Conservation (phyloP, 1,140 invertebrate genomes). For the Reticulitermes speratus region DNA sequence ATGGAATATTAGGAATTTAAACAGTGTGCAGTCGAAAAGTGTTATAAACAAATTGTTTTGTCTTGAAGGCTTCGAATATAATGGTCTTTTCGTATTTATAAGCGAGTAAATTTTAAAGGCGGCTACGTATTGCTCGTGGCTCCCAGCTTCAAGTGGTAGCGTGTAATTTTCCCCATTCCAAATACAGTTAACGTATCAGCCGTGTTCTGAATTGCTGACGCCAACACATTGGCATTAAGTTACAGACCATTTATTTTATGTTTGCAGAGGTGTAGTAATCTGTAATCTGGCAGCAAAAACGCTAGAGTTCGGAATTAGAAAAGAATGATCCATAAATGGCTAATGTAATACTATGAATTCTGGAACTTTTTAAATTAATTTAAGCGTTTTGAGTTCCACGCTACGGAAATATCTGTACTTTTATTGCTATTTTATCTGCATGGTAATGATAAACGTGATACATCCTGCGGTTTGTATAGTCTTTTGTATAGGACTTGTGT, state of each 20-base stretch:
- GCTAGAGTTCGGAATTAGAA: neutral
- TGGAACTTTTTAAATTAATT: too few species aligned
- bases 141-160: neutral
- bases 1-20: neutral
- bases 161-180: neutral
- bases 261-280: neutral
- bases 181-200: neutral
- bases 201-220: neutral
- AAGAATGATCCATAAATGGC: too few species aligned
- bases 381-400: too few species aligned
- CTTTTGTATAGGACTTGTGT: too few species aligned
- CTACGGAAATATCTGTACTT: too few species aligned
- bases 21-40: neutral
- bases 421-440: too few species aligned
- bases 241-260: neutral
- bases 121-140: neutral
- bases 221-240: neutral
- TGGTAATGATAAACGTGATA: too few species aligned
- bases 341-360: too few species aligned
- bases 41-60: neutral
- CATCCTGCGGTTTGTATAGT: too few species aligned
- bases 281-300: neutral
- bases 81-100: neutral
- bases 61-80: neutral
- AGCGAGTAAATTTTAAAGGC: neutral